phyloP scores from a whole-genome alignment of 2,888 invertebrate species.

The Ecliptopera silaceata region DNA sequence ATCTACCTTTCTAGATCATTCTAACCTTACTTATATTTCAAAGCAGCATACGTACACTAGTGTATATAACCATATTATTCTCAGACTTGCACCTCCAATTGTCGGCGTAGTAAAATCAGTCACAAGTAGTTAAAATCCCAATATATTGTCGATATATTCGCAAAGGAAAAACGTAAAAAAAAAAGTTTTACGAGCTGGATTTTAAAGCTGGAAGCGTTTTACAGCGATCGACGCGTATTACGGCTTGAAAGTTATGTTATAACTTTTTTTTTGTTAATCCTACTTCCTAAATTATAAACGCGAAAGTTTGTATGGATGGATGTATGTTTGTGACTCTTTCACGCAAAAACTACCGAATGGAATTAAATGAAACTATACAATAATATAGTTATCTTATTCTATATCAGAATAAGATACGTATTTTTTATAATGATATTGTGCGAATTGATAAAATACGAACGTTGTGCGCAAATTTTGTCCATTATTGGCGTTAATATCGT shows the following conservation, averaged over 20 bases:
- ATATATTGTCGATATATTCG: slow-evolving; percentile 73
- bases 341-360: too few relatives aligned
- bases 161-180: slow-evolving; percentile 47
- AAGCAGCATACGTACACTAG: too few relatives aligned
- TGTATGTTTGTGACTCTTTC: too few relatives aligned
- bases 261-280: background rate
- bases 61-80: slow-evolving; percentile 20
- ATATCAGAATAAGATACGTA: too few relatives aligned
- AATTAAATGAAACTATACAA: too few relatives aligned
- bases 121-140: slow-evolving; percentile 71
- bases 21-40: slow-evolving; percentile 9
- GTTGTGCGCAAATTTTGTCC: too few relatives aligned
- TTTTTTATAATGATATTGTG: too few relatives aligned
- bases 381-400: too few relatives aligned
- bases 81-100: slow-evolving; percentile 44
- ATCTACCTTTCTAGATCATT: too few relatives aligned
- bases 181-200: slow-evolving; percentile 64
- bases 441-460: too few relatives aligned
- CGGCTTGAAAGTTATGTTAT: slow-evolving; percentile 23
- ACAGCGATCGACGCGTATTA: slow-evolving; percentile 25
- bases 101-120: slow-evolving; percentile 77
- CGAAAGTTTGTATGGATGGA: too few relatives aligned
- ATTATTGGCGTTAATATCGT: too few relatives aligned
- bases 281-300: slow-evolving; percentile 27
- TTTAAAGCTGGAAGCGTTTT: slow-evolving; percentile 71